Base-by-base conservation (phyloP, 2,113 vertebrate species). In the Mesembrinibis cayennensis region DNA sequence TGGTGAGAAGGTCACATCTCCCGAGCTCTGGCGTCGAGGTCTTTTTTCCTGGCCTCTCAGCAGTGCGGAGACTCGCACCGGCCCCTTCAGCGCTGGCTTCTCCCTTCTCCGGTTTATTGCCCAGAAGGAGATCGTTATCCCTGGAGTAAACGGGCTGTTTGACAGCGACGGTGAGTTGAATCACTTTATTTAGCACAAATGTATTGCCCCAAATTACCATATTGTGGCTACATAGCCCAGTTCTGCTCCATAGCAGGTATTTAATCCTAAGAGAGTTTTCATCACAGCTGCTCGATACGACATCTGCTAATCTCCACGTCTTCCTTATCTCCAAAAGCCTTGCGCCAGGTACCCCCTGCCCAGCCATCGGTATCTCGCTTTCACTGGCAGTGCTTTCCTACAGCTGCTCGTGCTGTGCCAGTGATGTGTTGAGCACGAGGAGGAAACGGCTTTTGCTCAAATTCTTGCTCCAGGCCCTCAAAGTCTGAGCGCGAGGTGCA, bases 1-100 rank as follows among this genome's bases (percentile, higher is more conserved):
- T 7, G 36, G 8, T 11, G 55, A 76, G 27, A 29, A 62, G 20
- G 44, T 32, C 5, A 0, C 40, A n/a, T 36, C 27, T 62, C 61
- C 53, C 3, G 2, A 32, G 45, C 6, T 2, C 44, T 6, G 55
- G 59, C 30, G 20, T 50, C 0, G 1, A 49, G 40, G 11, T 72
- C 58, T 44, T 77, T 77, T 50, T 18, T 27, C 49, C 85, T 44
- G 49, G 34, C 44, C 26, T 69, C 50, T 82, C 55, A 40, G 30
- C 11, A 17, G 73, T 20, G 22, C 71, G 47, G 61, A 69, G 80
- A 42, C 17, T 70, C 1, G 0, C 1, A 1, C 29, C 1, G 2
- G 38, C 38, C 47, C 53, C n/a, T 62, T 34, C 49, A 49, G 66
- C 3, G 6, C 77, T 76, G 82, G 38, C 56, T 53, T 69, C 61